A percentile compares a stretch with the other conserved stretches of the same genome.
These are phyloP conservation scores for Pangasius mekongensis DNA, from an alignment of 2,797 vertebrate species.

Conservation along the genomic window DNA sequence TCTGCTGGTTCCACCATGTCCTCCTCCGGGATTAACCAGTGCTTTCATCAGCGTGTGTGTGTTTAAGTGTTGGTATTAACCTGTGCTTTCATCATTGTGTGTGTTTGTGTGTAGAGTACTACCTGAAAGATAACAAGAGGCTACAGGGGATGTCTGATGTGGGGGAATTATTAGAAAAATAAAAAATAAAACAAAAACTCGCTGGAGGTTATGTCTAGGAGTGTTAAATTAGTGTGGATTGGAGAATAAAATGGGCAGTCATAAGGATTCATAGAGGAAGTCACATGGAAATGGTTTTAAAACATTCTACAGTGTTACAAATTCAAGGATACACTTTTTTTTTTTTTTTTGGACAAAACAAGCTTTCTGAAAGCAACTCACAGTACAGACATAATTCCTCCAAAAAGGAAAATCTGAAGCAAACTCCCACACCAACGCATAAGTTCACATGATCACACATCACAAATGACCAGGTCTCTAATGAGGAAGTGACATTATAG, in stretches of 20 bases:
- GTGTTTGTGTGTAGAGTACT: background rate
- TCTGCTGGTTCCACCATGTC: slow-evolving; percentile 27
- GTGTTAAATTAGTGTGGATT: background rate
- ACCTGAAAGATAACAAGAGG: background rate
- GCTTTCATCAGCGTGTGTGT: background rate
- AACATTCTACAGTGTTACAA: background rate
- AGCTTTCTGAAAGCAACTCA: background rate
- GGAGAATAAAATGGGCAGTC: background rate
- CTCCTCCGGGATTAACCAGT: background rate
- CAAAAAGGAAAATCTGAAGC: slow-evolving; percentile 1
- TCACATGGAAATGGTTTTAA: background rate
- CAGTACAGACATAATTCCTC: background rate
- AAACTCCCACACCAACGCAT: background rate
- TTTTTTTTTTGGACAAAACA: background rate
- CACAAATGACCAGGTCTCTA: slow-evolving; percentile 47
- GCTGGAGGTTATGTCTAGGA: background rate
- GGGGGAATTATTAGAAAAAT: background rate
- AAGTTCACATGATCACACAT: slow-evolving; percentile 22
- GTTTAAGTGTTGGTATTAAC: slow-evolving; percentile 6
- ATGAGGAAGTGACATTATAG: slow-evolving; percentile 47
- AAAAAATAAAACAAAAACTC: background rate
- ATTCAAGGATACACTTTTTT: background rate
- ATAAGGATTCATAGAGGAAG: background rate
- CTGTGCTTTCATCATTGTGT: slow-evolving; percentile 5
- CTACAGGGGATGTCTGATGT: background rate